phyloP scores from a whole-genome alignment of 2,113 vertebrate genomes.

The Chaetodon trifascialis region DNA sequence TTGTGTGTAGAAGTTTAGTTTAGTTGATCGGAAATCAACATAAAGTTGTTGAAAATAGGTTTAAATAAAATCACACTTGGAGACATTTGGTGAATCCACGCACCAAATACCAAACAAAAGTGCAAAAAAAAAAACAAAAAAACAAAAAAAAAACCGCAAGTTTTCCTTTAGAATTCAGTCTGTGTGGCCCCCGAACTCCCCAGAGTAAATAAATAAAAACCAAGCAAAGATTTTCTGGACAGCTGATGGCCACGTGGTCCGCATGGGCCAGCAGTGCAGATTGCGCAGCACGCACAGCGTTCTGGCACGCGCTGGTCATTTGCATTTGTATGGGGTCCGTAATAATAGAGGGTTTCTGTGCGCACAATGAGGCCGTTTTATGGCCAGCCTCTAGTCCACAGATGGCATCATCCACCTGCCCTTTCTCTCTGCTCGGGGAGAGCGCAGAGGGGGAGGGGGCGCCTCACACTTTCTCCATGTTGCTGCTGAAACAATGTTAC shows the following conservation, averaged over 20 bases:
- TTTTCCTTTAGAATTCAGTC: not conserved
- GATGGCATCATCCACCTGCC: slow-evolving; percentile 86
- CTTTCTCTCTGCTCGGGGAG: slow-evolving; percentile 52
- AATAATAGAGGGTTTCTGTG: slow-evolving; percentile 81
- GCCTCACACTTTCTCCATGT: slow-evolving; percentile 59
- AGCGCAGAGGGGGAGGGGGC: not conserved
- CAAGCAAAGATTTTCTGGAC: slow-evolving; percentile 37
- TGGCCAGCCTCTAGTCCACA: slow-evolving; percentile 76
- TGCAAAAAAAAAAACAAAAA: not conserved
- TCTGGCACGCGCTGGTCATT: slow-evolving; percentile 86
- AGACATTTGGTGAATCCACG: not conserved
- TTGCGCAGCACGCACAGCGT: slow-evolving; percentile 71
- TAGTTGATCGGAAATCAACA: not conserved
- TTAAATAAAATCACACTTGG: not conserved
- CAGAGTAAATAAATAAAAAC: slow-evolving; percentile 68
- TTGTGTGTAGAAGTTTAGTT: not conserved
- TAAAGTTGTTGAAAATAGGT: not conserved
- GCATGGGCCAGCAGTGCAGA: slow-evolving; percentile 53
- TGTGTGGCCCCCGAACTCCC: slow-evolving; percentile 38
- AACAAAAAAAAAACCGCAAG: not conserved
- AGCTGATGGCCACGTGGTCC: slow-evolving; percentile 79
- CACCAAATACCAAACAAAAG: slow-evolving; percentile 4
- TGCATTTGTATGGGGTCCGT: slow-evolving; percentile 82
- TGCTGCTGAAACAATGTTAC: slow-evolving; percentile 23
- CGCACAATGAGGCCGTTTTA: slow-evolving; percentile 79